Conservation (phyloP, 1,140 invertebrate genomes). For the Drosophila gunungcola region DNA sequence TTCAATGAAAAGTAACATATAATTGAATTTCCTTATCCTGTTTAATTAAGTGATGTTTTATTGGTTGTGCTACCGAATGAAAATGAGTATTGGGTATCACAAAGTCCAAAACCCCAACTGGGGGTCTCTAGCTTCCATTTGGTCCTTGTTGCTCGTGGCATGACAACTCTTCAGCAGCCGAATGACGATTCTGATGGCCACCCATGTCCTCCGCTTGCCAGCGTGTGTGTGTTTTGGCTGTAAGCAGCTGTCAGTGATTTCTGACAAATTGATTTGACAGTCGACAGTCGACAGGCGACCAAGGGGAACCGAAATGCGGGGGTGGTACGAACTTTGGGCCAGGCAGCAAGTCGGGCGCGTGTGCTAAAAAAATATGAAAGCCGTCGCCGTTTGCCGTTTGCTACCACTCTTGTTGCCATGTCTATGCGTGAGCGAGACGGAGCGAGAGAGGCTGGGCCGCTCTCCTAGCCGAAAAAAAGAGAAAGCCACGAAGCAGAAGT, state of each 20-base stretch:
- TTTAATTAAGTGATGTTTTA: too few species aligned
- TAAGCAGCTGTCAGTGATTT: constrained; percentile 83
- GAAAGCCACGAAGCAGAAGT: constrained; percentile 39
- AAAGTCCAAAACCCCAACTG: constrained; percentile 10
- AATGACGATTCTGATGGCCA: constrained; percentile 40
- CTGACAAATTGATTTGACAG: constrained; percentile 83
- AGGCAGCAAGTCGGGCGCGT: constrained; percentile 63
- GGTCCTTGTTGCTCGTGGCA: constrained; percentile 50
- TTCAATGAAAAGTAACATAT: not conserved
- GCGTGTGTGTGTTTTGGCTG: constrained; percentile 74
- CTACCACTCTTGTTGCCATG: constrained; percentile 62
- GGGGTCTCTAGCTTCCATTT: constrained; percentile 10
- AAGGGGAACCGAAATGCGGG: constrained; percentile 32
- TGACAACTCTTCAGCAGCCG: constrained; percentile 71
- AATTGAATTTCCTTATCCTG: not conserved
- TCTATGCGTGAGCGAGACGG: constrained; percentile 48
- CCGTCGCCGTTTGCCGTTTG: constrained; percentile 51
- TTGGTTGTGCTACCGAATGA: not conserved
- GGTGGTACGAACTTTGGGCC: constrained; percentile 24
- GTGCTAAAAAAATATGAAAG: constrained; percentile 70
- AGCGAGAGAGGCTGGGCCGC: constrained; percentile 47
- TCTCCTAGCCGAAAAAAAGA: constrained; percentile 48
- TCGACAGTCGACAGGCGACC: constrained; percentile 79
- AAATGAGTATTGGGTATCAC: constrained; percentile 15
- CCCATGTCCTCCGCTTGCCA: constrained; percentile 13